A percentile compares a stretch with the other conserved stretches of the same genome.
phyloP scores from a whole-genome alignment of 1,140 invertebrate genomes.

The Leptinotarsa lineolata region DNA sequence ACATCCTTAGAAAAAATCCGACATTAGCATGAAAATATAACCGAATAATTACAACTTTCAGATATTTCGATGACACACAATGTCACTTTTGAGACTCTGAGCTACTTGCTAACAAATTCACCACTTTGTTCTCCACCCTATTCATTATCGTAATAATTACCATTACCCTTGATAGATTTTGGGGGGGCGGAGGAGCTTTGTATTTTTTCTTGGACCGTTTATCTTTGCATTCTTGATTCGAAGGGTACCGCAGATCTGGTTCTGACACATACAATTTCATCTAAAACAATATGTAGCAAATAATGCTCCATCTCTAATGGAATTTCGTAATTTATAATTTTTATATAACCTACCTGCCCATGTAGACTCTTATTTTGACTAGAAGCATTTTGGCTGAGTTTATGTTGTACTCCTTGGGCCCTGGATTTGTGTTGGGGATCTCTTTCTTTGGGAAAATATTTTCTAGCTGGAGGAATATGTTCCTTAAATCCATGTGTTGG shows the following conservation, averaged over 20 bases:
- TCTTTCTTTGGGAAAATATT: constrained; percentile 15
- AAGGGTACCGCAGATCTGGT: constrained; percentile 64
- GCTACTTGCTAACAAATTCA: too few relatives aligned
- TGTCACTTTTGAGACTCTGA: too few relatives aligned
- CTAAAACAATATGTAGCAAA: constrained; percentile 28
- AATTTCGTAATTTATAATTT: neutral
- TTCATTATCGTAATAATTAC: too few relatives aligned
- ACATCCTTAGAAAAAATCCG: too few relatives aligned
- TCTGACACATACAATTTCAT: constrained; percentile 71
- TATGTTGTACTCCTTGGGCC: constrained; percentile 18
- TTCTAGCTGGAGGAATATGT: constrained; percentile 12
- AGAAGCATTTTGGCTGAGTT: constrained; percentile 31
- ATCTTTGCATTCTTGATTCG: constrained; percentile 43
- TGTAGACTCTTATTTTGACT: constrained; percentile 32
- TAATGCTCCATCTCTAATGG: too few relatives aligned
- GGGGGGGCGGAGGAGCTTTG: constrained; percentile 65
- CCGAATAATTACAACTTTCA: too few relatives aligned
- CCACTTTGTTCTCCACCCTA: too few relatives aligned
- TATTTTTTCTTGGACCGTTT: constrained; percentile 68
- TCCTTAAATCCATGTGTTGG: constrained; percentile 10
- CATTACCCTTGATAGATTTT: neutral
- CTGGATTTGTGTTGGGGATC: constrained; percentile 19
- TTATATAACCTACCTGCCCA: constrained; percentile 9
- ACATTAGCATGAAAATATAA: too few relatives aligned
- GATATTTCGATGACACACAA: too few relatives aligned